Evolutionary conservation across 2,888 invertebrate species (phyloP).

Genomic region (Neria commutata): DNA sequence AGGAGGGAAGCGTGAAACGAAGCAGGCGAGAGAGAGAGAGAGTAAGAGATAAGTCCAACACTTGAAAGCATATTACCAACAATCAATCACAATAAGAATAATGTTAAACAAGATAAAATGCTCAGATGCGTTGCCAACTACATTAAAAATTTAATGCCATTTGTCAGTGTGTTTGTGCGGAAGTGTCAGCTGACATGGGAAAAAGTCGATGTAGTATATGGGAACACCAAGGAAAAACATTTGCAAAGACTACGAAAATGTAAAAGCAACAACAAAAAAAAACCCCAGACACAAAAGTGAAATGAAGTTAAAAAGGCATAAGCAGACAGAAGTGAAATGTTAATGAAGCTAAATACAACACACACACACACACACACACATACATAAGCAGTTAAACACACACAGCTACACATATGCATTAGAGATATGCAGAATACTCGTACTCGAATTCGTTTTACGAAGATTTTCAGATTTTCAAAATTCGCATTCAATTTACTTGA

Average conservation of each 20-base stretch:
- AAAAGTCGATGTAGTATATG: not conserved
- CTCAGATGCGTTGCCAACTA: no score
- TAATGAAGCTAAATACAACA: not conserved
- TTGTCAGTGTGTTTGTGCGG: slow-evolving; percentile 21
- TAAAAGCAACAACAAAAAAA: slow-evolving; percentile 4
- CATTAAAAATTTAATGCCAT: slow-evolving; percentile 22
- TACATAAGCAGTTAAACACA: not conserved
- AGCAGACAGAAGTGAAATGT: slow-evolving; percentile 2
- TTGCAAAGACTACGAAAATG: not conserved
- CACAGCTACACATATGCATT: not conserved
- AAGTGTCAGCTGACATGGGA: no score
- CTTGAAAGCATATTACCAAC: no score
- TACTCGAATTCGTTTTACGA: no score
- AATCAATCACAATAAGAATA: not conserved
- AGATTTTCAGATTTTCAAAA: no score
- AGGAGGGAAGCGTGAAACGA: no score
- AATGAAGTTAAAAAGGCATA: not conserved
- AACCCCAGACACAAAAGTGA: not conserved
- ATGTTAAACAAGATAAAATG: slow-evolving; percentile 4
- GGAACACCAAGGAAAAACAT: not conserved
- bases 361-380: not conserved
- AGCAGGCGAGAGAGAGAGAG: no score
- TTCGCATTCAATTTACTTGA: no score
- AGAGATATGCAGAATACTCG: not conserved
- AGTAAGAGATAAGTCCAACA: no score